Conservation (phyloP, 2,888 invertebrate species). For the Gastracanthus pulcherrimus region DNA sequence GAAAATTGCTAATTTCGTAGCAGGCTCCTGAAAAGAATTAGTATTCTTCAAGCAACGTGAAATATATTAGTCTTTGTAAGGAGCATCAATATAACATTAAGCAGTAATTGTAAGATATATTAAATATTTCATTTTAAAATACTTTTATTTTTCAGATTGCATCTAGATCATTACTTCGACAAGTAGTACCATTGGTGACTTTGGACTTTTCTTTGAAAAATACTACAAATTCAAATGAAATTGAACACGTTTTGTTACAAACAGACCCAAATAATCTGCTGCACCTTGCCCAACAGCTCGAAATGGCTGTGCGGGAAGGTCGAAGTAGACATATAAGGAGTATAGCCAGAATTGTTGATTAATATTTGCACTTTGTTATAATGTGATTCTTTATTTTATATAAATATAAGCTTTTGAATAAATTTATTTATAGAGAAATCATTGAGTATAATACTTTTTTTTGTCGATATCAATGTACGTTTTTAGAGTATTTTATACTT, state of each 20-base stretch:
- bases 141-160: constrained; percentile 79
- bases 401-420: constrained; percentile 4
- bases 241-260: constrained; percentile 76
- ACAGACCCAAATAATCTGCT: constrained; percentile 81
- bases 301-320: constrained; percentile 80
- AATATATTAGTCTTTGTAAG: too few relatives aligned
- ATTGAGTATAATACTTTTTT: background rate
- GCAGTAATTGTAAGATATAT: too few relatives aligned
- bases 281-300: constrained; percentile 79
- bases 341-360: constrained; percentile 76
- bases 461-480: background rate
- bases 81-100: too few relatives aligned
- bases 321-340: constrained; percentile 80
- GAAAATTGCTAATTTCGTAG: too few relatives aligned
- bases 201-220: constrained; percentile 80
- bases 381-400: constrained; percentile 9
- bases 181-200: constrained; percentile 81
- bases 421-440: constrained; percentile 23
- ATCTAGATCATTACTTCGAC: constrained; percentile 80
- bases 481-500: too few relatives aligned
- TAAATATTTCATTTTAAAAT: too few relatives aligned
- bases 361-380: constrained; percentile 14
- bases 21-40: too few relatives aligned
- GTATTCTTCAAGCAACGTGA: too few relatives aligned
- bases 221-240: constrained; percentile 63